Evolutionary conservation across 2,888 invertebrate species (phyloP).

Genomic region (Epistrophe eligans): DNA sequence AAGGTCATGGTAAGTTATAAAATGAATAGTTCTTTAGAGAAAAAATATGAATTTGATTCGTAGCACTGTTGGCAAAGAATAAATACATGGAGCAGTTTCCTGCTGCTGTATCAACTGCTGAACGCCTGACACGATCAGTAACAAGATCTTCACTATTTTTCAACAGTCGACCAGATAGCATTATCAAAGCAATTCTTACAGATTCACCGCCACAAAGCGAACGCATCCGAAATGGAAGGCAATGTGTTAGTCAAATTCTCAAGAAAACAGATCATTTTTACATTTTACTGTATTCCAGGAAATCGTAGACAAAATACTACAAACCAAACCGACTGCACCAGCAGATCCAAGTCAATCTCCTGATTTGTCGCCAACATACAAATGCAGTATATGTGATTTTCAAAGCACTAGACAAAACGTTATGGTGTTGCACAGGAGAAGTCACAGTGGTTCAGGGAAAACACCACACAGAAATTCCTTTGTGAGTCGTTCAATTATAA

Average conservation of each 20-base stretch:
- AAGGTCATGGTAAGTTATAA: constrained; percentile 88
- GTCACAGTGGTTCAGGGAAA: constrained; percentile 84
- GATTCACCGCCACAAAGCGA: constrained; percentile 76
- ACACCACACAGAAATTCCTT: constrained; percentile 27
- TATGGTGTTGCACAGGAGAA: constrained; percentile 89
- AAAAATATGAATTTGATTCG: constrained; percentile 12
- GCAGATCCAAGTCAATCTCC: constrained; percentile 28
- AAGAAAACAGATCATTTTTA: constrained; percentile 21
- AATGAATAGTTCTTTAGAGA: not conserved
- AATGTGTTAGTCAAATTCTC: constrained; percentile 63
- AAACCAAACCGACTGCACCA: constrained; percentile 76
- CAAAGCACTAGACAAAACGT: constrained; percentile 89
- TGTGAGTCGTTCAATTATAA: constrained; percentile 78
- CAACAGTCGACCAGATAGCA: constrained; percentile 78
- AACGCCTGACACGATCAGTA: constrained; percentile 87
- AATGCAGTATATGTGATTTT: constrained; percentile 88
- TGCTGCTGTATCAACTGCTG: constrained; percentile 90
- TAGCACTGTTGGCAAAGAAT: constrained; percentile 84
- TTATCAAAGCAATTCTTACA: constrained; percentile 79
- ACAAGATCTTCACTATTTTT: constrained; percentile 76
- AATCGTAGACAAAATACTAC: constrained; percentile 78
- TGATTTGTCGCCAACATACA: constrained; percentile 83
- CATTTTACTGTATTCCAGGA: constrained; percentile 75
- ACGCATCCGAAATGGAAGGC: constrained; percentile 67
- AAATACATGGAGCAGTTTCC: constrained; percentile 92